Base-by-base conservation (phyloP, 1,140 invertebrate species). In the Holcopasites calliopsidis region DNA sequence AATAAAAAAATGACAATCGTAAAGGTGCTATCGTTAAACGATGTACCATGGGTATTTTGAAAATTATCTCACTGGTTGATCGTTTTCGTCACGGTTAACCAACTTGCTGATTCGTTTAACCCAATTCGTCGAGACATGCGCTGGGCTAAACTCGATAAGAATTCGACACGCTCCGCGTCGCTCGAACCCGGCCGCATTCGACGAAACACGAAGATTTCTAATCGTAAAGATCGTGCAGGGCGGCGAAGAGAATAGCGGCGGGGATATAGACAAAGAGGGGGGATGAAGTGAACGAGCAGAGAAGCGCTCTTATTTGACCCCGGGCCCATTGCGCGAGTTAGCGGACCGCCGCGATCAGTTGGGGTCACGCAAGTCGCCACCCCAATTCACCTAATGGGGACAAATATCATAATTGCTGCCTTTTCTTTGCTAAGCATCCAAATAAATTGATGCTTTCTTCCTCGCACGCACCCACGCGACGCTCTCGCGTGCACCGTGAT, bases 371-470 rank as follows among this genome's bases (percentile, higher is more conserved):
- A 68, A 88, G 85, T 88, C 85, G 81, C 87, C 86, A 88, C 86
- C 87, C 87, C 84, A 88, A 88, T 89, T 89, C 87, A 73, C 58
- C 87, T 87, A 89, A 89, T 89, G 79, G 87, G 86, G 84, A 88
- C 88, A 88, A 89, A 88, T 89, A 88, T 88, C 87, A 88, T 89
- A 89, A 89, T 89, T 89, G 85, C 84, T 83, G 79, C 65, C 70
- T 61, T 77, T 86, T 80, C 87, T 87, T 82, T 75, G 71, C 85
- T 86, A 84, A 86, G 85, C 79, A 86, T 86, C 87, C 81, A 85
- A 86, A 88, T 88, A 79, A 84, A 88, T 88, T 85, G 83, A 88
- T 85, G 86, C 73, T 73, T 80, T 80, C 71, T 83, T 85, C 28
- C 78, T 75, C 42, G 42, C 42, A 68, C 54, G 55, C 21, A 35